Conservation (phyloP, 53 echinoderm and acorn worm genomes). For the Apostichopus leukothele region DNA sequence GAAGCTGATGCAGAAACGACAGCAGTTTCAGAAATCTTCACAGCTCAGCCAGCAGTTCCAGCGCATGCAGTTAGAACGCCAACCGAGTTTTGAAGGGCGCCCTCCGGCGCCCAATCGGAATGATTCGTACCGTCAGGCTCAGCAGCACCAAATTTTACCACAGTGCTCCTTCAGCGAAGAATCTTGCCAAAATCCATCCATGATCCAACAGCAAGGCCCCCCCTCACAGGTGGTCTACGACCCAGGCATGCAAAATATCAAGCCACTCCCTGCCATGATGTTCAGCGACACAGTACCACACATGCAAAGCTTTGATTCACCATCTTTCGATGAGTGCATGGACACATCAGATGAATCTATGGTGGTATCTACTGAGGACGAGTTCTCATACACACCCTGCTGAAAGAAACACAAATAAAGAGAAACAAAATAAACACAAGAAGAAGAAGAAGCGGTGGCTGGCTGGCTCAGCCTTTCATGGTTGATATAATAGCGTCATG, state of each 20-base stretch:
- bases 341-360: constrained; percentile 78
- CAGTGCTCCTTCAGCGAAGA: constrained; percentile 74
- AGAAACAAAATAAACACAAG: neutral
- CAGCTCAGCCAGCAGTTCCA: constrained; percentile 97
- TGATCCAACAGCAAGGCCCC: neutral
- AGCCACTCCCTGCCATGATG: constrained; percentile 23
- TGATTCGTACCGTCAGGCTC: constrained; percentile 94
- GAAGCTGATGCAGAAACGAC: constrained; percentile 87
- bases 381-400: constrained; percentile 78
- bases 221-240: constrained; percentile 7
- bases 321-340: constrained; percentile 77
- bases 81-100: constrained; percentile 91
- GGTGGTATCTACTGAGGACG: constrained; percentile 53
- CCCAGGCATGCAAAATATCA: neutral
- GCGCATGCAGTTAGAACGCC: constrained; percentile 88
- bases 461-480: constrained; percentile 35
- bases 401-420: constrained; percentile 25
- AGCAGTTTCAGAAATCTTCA: constrained; percentile 88
- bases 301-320: constrained; percentile 51
- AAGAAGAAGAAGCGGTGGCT: neutral
- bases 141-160: constrained; percentile 97
- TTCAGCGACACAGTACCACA: constrained; percentile 23
- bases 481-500: neutral
- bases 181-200: constrained; percentile 49
- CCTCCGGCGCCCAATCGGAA: constrained; percentile 92